A percentile compares a stretch with the other conserved stretches of the same genome.
Evolutionary conservation across 1,140 invertebrate species (phyloP).

Genomic region (Druon quercuslanigerum): DNA sequence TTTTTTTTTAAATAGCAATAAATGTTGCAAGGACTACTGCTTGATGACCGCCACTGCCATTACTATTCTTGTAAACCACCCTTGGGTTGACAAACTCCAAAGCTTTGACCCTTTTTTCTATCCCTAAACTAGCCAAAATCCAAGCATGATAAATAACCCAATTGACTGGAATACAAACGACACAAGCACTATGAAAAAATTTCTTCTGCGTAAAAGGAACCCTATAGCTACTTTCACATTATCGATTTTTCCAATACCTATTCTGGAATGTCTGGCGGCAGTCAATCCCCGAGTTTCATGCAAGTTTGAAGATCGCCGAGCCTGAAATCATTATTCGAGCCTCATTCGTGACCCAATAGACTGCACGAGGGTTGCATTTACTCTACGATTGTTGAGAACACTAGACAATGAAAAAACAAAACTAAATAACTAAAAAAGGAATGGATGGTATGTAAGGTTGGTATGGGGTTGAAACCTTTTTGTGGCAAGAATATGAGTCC

Average conservation of each 20-base stretch:
- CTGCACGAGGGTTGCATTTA: not conserved
- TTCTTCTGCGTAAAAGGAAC: not conserved
- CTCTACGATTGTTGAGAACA: not conserved
- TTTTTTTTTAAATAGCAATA: not conserved
- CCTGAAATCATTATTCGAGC: constrained; percentile 32
- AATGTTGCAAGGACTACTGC: constrained; percentile 13
- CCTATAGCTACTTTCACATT: not conserved
- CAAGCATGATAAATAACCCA: constrained; percentile 1
- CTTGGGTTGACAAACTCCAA: not conserved
- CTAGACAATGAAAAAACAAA: not conserved
- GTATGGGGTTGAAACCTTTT: not conserved
- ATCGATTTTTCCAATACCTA: not conserved
- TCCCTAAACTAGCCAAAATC: not conserved
- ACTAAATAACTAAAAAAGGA: not conserved
- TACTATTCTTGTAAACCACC: not conserved
- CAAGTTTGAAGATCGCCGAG: constrained; percentile 46
- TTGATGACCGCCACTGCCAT: not conserved
- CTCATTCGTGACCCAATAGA: not conserved
- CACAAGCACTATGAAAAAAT: not conserved
- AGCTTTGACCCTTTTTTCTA: not conserved
- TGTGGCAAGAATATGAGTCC: constrained; percentile 17
- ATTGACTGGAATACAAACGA: not conserved
- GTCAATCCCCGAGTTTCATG: constrained; percentile 38
- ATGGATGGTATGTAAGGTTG: not conserved
- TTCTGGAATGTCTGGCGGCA: constrained; percentile 35